Conservation (phyloP, 2,888 invertebrate genomes). For the Plebejus argus region DNA sequence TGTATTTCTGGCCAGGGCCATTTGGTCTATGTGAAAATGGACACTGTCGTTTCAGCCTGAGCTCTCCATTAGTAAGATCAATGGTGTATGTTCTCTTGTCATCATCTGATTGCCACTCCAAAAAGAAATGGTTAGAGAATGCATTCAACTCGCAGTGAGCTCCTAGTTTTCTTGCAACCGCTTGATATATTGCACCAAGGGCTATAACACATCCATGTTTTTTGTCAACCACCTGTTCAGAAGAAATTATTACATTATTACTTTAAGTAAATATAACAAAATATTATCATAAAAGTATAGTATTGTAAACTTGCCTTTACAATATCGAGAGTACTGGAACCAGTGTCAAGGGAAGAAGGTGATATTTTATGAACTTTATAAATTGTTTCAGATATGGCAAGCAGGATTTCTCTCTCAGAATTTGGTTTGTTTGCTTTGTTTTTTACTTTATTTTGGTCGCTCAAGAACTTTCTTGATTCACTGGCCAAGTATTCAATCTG, state of each 20-base stretch:
- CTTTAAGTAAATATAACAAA: neutral
- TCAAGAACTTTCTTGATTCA: slow-evolving; percentile 45
- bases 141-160: slow-evolving; percentile 56
- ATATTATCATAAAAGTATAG: neutral
- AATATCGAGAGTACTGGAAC: slow-evolving; percentile 55
- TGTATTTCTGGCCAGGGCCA: slow-evolving; percentile 47
- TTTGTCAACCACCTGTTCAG: slow-evolving; percentile 52
- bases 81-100: slow-evolving; percentile 48
- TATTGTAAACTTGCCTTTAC: slow-evolving; percentile 48
- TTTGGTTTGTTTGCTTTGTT: slow-evolving; percentile 32
- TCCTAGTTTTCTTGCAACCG: slow-evolving; percentile 58
- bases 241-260: slow-evolving; percentile 48
- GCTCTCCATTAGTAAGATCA: slow-evolving; percentile 53
- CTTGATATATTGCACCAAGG: slow-evolving; percentile 57
- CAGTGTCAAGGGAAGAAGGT: slow-evolving; percentile 45
- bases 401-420: slow-evolving; percentile 48
- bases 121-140: slow-evolving; percentile 62
- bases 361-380: slow-evolving; percentile 51
- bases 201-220: slow-evolving; percentile 53
- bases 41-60: slow-evolving; percentile 54
- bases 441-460: slow-evolving; percentile 35
- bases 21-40: slow-evolving; percentile 50
- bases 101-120: slow-evolving; percentile 56
- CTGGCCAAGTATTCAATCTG: slow-evolving; percentile 48
- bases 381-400: slow-evolving; percentile 54